Evolutionary conservation across 2,888 invertebrate genomes (phyloP), one percentile per base, ranked within the genome.

Genomic region (Agrotis ipsilon): DNA sequence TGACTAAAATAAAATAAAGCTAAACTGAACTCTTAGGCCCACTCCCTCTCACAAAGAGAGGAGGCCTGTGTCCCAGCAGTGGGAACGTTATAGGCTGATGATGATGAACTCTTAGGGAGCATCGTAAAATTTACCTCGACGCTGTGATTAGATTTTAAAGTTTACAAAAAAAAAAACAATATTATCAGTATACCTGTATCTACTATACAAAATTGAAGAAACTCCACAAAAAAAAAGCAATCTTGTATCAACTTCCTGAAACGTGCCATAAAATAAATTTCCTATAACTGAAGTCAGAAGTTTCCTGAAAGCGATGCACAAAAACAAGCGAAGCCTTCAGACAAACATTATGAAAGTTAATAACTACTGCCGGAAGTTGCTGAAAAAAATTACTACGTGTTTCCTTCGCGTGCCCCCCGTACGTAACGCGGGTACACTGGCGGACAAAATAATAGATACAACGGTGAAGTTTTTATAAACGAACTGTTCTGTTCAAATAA

Each of bases 311-410:
- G 48, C 75, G 71, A 77, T 83, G 83, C 77, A 82, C 82, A 85
- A 85, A 84, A 86, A 86, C 80, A 85, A 78, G 68, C 61, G 67
- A 72, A 75, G 75, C 76, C 72, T 72, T 70, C 73, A 73, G 80
- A 81, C 80, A 80, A 86, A 80, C 73, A 88, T 82, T 84, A 86
- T 84, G 83, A 80, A 86, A 87, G 82, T 86, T 89, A 89, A 85
- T 84, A 88, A 86, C 83, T 83, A 78, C 61, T 63, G 59, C 68
- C 83, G 88, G 88, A 88, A 87, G 86, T 86, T 84, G 68, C 68
- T 81, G 78, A 82, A 88, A 88, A 86, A 72, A 80, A 64, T 60
- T 72, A 73, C 67, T 67, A 81, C 75, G 74, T 73, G 77, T 70
- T 84, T 71, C 65, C 81, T 63, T 87, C 78, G 86, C 87, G 85